Evolutionary conservation across 2,113 vertebrate genomes (phyloP).

Genomic region (Otus sunia): DNA sequence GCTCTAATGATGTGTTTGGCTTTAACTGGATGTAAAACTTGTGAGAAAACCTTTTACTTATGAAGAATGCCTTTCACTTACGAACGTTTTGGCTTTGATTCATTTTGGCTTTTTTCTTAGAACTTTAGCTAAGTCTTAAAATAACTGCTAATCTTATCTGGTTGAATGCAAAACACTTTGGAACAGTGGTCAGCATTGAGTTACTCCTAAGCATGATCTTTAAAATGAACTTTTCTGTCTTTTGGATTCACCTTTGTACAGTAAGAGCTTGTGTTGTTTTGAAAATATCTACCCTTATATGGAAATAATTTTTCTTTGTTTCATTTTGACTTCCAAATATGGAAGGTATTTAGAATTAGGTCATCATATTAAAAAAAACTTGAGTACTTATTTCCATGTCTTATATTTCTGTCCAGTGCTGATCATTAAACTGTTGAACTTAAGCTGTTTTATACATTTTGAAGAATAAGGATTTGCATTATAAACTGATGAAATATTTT

Average conservation of each 20-base stretch:
- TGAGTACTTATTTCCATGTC: slow-evolving; percentile 17
- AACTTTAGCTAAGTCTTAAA: background rate
- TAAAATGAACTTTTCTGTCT: background rate
- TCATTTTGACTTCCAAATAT: slow-evolving; percentile 13
- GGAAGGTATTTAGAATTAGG: slow-evolving; percentile 22
- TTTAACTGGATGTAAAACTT: background rate
- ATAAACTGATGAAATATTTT: slow-evolving; percentile 13
- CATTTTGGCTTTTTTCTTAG: background rate
- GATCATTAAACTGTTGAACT: slow-evolving; percentile 46
- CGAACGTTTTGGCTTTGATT: background rate
- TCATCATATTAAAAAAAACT: background rate
- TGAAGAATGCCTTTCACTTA: background rate
- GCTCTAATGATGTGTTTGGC: background rate
- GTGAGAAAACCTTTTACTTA: background rate
- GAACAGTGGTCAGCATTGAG: background rate
- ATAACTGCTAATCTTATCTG: background rate
- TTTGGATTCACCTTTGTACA: slow-evolving; percentile 8
- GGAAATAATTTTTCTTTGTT: slow-evolving; percentile 29
- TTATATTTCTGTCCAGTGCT: slow-evolving; percentile 35
- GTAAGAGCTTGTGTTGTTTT: background rate
- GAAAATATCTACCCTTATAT: slow-evolving; percentile 10
- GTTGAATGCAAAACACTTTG: background rate
- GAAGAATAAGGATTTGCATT: background rate
- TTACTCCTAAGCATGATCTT: background rate
- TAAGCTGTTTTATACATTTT: background rate